These are phyloP conservation scores for Scolopax mira DNA, from an alignment of 2,113 vertebrate species.

Conservation along the genomic window DNA sequence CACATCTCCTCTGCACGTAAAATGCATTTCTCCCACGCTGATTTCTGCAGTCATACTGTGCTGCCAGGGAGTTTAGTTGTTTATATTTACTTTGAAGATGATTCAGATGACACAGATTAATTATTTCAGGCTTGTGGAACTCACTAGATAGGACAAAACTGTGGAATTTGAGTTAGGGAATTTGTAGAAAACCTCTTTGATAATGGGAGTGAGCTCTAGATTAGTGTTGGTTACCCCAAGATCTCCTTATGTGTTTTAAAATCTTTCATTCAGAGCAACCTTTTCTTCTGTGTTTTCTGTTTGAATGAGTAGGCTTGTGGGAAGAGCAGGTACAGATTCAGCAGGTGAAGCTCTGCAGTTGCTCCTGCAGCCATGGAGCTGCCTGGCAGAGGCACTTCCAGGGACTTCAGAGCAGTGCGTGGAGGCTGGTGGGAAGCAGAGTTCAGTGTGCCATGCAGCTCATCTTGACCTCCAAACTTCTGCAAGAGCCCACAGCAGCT, in stretches of 20 bases:
- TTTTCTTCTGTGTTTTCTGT: neutral
- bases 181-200: neutral
- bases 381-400: neutral
- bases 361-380: fast-evolving
- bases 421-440: neutral
- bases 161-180: neutral
- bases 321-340: neutral
- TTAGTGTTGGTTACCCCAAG: neutral
- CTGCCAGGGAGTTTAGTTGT: neutral
- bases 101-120: neutral
- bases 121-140: neutral
- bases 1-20: neutral
- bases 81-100: neutral
- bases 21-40: neutral
- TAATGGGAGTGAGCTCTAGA: neutral
- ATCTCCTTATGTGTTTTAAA: neutral
- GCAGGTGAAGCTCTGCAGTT: neutral
- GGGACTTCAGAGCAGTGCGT: fast-evolving
- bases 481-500: fast-evolving
- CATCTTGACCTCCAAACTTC: neutral
- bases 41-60: neutral
- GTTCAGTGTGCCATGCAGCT: neutral
- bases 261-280: neutral
- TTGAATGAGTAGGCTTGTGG: neutral
- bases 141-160: neutral